These are phyloP conservation scores for Notothenia rossii DNA, from an alignment of 2,113 vertebrate genomes.

Conservation along the genomic window DNA sequence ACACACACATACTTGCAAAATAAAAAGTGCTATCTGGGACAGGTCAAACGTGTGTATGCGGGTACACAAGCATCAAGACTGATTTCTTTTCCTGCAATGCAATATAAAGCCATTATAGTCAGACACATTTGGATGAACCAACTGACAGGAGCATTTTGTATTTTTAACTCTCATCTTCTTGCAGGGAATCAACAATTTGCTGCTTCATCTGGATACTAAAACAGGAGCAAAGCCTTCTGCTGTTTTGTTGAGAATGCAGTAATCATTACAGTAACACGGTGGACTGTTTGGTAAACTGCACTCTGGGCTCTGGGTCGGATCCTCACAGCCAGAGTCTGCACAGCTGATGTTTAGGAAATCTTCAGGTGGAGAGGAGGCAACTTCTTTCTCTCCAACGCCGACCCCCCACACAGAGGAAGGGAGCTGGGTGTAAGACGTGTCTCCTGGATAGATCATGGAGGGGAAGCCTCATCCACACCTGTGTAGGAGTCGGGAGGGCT, in stretches of 20 bases:
- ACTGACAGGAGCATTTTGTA: background rate
- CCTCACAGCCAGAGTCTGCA: constrained; percentile 56
- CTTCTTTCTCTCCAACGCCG: background rate
- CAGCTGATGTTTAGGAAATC: constrained; percentile 26
- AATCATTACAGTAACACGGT: constrained; percentile 21
- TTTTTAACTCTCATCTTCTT: background rate
- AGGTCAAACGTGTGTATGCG: background rate
- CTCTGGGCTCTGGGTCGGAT: constrained; percentile 37
- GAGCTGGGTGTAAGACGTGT: constrained; percentile 56
- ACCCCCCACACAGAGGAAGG: constrained; percentile 26
- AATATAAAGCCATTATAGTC: background rate
- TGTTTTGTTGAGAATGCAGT: constrained; percentile 71
- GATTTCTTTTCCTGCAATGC: background rate
- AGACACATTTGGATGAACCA: background rate
- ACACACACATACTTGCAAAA: background rate
- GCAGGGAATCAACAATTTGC: background rate
- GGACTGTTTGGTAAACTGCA: constrained; percentile 46
- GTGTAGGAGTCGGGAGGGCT: too few species aligned
- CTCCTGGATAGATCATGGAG: background rate
- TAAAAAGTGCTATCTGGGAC: background rate
- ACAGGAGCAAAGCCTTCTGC: constrained; percentile 59
- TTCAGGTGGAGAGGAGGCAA: background rate
- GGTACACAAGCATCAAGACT: background rate
- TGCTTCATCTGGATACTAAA: constrained; percentile 37
- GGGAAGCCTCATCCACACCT: background rate